phyloP scores from a whole-genome alignment of 2,113 vertebrate species.

The Corvus moneduloides region DNA sequence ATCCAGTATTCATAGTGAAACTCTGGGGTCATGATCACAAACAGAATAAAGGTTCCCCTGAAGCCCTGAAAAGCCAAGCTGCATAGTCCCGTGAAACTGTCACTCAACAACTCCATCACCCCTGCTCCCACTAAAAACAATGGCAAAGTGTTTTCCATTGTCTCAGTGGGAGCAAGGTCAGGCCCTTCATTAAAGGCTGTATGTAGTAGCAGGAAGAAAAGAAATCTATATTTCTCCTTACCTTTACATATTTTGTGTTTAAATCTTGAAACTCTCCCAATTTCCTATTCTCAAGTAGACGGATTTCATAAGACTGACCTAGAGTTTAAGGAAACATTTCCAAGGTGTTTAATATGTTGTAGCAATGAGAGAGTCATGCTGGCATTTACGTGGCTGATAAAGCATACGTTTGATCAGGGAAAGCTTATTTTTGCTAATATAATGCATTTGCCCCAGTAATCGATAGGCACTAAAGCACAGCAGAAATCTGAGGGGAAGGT shows the following conservation, averaged over 20 bases:
- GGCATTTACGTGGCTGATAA: slow-evolving; percentile 67
- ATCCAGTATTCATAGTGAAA: slow-evolving; percentile 47
- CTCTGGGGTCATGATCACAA: neutral
- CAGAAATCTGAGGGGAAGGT: slow-evolving; percentile 10
- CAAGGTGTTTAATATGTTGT: slow-evolving; percentile 75
- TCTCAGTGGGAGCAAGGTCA: slow-evolving; percentile 17
- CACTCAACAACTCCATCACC: neutral
- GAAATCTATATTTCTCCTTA: slow-evolving; percentile 72
- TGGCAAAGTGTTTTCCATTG: slow-evolving; percentile 54
- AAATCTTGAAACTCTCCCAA: slow-evolving; percentile 92
- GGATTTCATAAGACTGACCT: slow-evolving; percentile 99
- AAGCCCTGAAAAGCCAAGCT: slow-evolving; percentile 16
- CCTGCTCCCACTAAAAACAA: slow-evolving; percentile 38
- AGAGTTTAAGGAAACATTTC: slow-evolving; percentile 64
- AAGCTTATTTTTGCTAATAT: slow-evolving; percentile 32
- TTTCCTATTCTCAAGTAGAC: slow-evolving; percentile 93
- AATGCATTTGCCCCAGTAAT: slow-evolving; percentile 32
- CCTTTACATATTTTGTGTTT: slow-evolving; percentile 93
- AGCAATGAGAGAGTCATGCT: slow-evolving; percentile 73
- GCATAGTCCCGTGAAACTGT: neutral
- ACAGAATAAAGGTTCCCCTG: neutral
- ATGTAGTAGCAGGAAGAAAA: slow-evolving; percentile 54
- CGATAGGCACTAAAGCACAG: slow-evolving; percentile 10
- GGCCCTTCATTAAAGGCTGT: slow-evolving; percentile 46
- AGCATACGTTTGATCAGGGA: slow-evolving; percentile 58